Percentiles rank a stretch among this genome's conserved stretches.
phyloP scores from a whole-genome alignment of 2,888 invertebrate genomes.

The Noctua janthina region DNA sequence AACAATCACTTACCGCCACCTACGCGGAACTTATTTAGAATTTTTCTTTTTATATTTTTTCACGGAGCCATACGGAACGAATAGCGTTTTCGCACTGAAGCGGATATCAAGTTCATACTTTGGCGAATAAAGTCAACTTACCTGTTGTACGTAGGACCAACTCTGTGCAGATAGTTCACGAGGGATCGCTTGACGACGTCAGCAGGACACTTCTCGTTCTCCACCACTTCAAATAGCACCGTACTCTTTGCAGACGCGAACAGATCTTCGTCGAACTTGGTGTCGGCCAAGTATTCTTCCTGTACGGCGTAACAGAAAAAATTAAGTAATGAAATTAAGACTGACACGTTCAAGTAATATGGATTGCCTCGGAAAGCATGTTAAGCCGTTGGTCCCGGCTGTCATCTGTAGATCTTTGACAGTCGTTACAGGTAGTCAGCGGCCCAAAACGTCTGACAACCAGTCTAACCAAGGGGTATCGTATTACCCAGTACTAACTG shows the following conservation, averaged over 20 bases:
- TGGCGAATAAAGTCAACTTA: constrained; percentile 71
- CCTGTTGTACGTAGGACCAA: constrained; percentile 92
- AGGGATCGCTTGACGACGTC: constrained; percentile 93
- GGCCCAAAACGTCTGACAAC: too few relatives aligned
- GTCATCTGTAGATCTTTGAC: too few relatives aligned
- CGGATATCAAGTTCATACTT: neutral
- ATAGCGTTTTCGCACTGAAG: neutral
- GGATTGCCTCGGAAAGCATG: neutral
- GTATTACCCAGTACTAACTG: too few relatives aligned
- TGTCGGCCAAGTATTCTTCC: constrained; percentile 91
- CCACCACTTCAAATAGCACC: constrained; percentile 96
- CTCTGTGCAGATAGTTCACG: constrained; percentile 92
- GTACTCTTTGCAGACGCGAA: constrained; percentile 96
- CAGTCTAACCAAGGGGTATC: too few relatives aligned
- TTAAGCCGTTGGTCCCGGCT: too few relatives aligned
- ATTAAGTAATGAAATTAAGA: neutral
- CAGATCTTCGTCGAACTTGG: constrained; percentile 93
- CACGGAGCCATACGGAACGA: neutral
- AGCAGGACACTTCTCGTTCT: constrained; percentile 94
- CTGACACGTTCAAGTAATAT: neutral
- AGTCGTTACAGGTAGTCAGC: too few relatives aligned
- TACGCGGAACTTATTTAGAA: neutral
- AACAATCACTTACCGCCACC: neutral
- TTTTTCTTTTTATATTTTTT: neutral
- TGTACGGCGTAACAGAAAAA: constrained; percentile 68